Conservation (phyloP, 2,888 invertebrate genomes). For the Polymixis lichenea region DNA sequence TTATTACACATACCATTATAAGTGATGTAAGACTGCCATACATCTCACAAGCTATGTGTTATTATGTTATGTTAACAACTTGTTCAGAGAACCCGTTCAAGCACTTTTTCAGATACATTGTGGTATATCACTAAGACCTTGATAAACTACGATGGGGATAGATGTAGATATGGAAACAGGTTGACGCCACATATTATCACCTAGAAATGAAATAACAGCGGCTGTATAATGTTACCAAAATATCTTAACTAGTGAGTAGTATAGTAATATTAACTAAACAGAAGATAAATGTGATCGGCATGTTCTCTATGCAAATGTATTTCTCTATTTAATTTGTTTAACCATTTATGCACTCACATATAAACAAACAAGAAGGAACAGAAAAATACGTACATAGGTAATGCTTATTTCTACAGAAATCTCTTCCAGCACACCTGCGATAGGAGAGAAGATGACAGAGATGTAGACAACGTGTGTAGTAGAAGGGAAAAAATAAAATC, state of each 20-base stretch:
- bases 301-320: neutral
- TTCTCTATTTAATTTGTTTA: too few relatives aligned
- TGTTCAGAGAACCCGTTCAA: slow-evolving; percentile 13
- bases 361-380: too few relatives aligned
- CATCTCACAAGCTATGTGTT: neutral
- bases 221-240: neutral
- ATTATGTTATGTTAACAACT: too few relatives aligned
- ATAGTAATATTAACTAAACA: neutral
- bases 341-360: too few relatives aligned
- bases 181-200: neutral
- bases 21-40: too few relatives aligned
- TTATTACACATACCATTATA: too few relatives aligned
- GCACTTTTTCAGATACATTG: slow-evolving; percentile 16
- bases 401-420: too few relatives aligned
- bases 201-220: neutral
- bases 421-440: too few relatives aligned
- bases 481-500: too few relatives aligned
- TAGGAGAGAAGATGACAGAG: too few relatives aligned
- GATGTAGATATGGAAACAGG: slow-evolving; percentile 18
- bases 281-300: neutral
- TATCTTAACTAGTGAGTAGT: neutral
- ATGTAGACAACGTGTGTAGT: too few relatives aligned
- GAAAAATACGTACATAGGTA: too few relatives aligned
- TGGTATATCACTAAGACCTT: slow-evolving; percentile 17
- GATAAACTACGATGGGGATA: slow-evolving; percentile 4